Percentiles rank a stretch among this genome's conserved stretches.
Evolutionary conservation across 2,113 vertebrate species (phyloP).

Genomic region (Bufo gargarizans): DNA sequence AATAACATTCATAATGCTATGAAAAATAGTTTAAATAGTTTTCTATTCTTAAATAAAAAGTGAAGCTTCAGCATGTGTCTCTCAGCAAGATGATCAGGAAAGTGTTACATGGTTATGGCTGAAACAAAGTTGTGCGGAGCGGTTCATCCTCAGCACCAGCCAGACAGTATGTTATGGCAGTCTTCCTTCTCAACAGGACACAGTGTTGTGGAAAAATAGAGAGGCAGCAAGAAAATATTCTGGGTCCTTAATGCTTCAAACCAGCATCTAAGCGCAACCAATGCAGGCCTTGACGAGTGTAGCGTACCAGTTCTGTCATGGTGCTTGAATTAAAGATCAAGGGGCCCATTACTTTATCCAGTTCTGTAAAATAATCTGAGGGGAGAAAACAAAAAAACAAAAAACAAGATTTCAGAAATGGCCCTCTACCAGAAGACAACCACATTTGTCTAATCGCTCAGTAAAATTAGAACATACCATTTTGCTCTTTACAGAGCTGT

Average conservation of each 20-base stretch:
- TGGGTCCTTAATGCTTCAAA: constrained; percentile 73
- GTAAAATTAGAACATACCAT: constrained; percentile 73
- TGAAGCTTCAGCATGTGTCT: constrained; percentile 67
- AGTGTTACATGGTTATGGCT: constrained; percentile 46
- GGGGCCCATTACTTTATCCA: constrained; percentile 97
- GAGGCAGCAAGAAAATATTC: constrained; percentile 76
- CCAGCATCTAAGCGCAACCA: constrained; percentile 97
- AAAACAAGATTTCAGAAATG: neutral
- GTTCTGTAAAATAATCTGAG: constrained; percentile 93
- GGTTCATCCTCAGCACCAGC: constrained; percentile 76
- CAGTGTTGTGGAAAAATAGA: constrained; percentile 86
- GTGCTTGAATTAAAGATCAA: constrained; percentile 97
- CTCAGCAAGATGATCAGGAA: constrained; percentile 62
- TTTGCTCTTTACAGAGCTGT: constrained; percentile 93
- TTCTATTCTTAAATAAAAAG: constrained; percentile 73
- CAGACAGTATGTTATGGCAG: constrained; percentile 78
- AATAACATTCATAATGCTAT: constrained; percentile 65
- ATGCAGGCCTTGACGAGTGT: constrained; percentile 95
- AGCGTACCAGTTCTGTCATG: constrained; percentile 98
- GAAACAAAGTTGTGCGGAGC: constrained; percentile 71
- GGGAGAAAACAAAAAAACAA: constrained; percentile 63
- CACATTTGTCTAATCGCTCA: no score
- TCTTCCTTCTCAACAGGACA: constrained; percentile 86
- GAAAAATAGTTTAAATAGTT: constrained; percentile 61
- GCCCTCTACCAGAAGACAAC: no score